Base-by-base conservation (phyloP, 64 coral and sea anemone species). In the Dendronephthya gigantea region DNA sequence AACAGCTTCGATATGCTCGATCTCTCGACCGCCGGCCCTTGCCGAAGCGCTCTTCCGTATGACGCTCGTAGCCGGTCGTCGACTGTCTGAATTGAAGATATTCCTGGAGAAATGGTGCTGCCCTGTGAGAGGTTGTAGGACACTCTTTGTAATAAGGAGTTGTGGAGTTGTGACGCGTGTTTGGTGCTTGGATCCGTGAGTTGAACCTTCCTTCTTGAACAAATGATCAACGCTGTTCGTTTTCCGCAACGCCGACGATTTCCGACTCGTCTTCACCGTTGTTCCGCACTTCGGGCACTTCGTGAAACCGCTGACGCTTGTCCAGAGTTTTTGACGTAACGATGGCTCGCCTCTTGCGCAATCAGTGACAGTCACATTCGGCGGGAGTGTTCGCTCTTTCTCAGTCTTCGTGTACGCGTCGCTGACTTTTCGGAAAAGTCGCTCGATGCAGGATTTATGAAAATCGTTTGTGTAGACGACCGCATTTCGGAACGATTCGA, bases 391-490 rank as follows among this genome's bases (percentile, higher is more conserved):
- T 41, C 89, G 87, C 33, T 89, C 87, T 31, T 93, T 93, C 45
- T 93, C 92, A 1, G 84, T 82, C 49, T 82, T 83, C 29, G 31
- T 82, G 30, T 82, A 98, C 14, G 89, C 88, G 4, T 87, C 90
- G 12, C 85, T 85, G 0, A 98, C 95, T 52, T 93, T 98, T 19
- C 91, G 95, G 0, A 93, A 48, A 13, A 98, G 50, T 82, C 95
- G 83, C 92, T 93, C 91, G 69, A 93, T 88, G 50, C 95, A 98
- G 0, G 92, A 90, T 11, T 93, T 93, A 48, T 98, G 95, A 51
- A 98, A 93, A 32, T 98, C 95, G 34, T 87, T 49, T 4, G 92
- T 85, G 56, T 98, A 98, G 9, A 98, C 95, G 89, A 98, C 91
- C 7, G 95, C 87, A 17, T 83, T 91, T 82, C 89, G 85, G 51